Evolutionary conservation across 2,113 vertebrate genomes (phyloP).

Genomic region (Nothobranchius furzeri): DNA sequence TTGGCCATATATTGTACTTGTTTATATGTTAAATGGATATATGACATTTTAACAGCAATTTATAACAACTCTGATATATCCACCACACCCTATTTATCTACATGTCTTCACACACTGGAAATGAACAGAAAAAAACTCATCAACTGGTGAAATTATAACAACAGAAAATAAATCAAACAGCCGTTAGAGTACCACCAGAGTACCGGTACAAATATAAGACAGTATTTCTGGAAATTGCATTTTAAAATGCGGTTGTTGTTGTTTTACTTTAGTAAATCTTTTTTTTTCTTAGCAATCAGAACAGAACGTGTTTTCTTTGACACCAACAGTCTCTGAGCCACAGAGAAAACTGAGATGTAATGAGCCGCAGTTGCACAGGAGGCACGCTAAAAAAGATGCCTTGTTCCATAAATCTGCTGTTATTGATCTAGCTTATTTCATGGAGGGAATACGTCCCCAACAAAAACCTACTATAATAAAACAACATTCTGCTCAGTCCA

Average conservation of each 20-base stretch:
- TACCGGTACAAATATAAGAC: conserved; percentile 51
- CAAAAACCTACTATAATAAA: neutral
- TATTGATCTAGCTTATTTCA: neutral
- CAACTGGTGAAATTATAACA: neutral
- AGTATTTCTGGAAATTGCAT: conserved; percentile 8
- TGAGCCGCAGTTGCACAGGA: neutral
- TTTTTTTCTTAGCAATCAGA: no score
- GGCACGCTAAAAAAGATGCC: neutral
- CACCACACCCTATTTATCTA: conserved; percentile 27
- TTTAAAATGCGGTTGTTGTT: neutral
- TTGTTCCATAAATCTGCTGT: neutral
- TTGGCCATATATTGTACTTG: no score
- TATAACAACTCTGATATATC: conserved; percentile 22
- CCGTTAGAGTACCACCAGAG: conserved; percentile 36
- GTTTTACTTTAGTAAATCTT: no score
- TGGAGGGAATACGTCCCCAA: neutral
- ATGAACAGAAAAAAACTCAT: conserved; percentile 43
- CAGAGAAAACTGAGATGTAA: neutral
- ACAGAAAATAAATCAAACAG: conserved; percentile 20
- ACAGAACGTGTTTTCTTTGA: neutral
- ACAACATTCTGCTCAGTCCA: neutral
- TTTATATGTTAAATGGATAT: no score
- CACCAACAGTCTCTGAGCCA: neutral
- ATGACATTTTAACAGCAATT: neutral
- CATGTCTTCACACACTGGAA: conserved; percentile 29